phyloP scores from a whole-genome alignment of 2,888 invertebrate species.

The Drosophila maculinotata region DNA sequence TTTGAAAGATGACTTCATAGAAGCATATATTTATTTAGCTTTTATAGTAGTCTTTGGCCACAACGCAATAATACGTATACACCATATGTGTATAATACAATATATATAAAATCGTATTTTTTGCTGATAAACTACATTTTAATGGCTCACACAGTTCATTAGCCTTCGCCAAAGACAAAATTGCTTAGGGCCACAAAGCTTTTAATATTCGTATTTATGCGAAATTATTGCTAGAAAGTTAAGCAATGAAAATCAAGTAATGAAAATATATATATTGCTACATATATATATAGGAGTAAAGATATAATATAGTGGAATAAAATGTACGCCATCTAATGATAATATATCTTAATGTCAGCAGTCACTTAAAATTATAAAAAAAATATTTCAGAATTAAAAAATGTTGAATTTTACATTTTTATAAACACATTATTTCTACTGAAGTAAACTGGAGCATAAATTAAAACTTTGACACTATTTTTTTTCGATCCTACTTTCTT shows the following conservation, averaged over 20 bases:
- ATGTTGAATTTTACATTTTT: too few relatives aligned
- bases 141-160: constrained; percentile 65
- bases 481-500: too few relatives aligned
- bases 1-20: constrained; percentile 17
- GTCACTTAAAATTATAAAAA: too few relatives aligned
- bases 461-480: too few relatives aligned
- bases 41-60: constrained; percentile 9
- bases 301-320: too few relatives aligned
- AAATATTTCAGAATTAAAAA: too few relatives aligned
- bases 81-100: neutral
- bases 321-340: too few relatives aligned
- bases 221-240: neutral
- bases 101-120: constrained; percentile 14
- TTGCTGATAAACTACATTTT: constrained; percentile 53
- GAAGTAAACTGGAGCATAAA: too few relatives aligned
- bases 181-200: constrained; percentile 6
- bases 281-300: too few relatives aligned
- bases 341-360: too few relatives aligned
- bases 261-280: too few relatives aligned
- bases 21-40: neutral
- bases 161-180: constrained; percentile 36
- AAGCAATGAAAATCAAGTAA: neutral
- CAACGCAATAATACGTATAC: constrained; percentile 11
- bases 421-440: too few relatives aligned
- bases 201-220: constrained; percentile 3